Conservation (phyloP, 2,888 invertebrate genomes). For the Liposcelis brunnea region DNA sequence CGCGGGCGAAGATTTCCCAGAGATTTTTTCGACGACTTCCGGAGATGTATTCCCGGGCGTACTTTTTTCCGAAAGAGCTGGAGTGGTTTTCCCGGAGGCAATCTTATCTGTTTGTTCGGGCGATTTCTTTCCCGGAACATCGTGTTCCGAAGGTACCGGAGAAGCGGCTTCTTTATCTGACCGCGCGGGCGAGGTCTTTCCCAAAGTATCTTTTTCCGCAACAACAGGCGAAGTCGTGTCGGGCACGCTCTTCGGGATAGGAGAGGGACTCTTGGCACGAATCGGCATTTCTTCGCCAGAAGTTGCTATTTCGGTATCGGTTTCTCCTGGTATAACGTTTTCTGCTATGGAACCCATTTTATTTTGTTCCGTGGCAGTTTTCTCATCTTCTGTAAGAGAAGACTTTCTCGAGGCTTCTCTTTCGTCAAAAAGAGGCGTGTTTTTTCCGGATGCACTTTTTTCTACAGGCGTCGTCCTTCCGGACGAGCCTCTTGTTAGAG, state of each 20-base stretch:
- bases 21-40: neutral
- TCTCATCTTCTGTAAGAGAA: neutral
- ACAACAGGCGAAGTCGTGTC: too few species aligned
- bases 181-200: neutral
- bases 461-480: neutral
- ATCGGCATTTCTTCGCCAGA: neutral
- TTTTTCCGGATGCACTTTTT: neutral
- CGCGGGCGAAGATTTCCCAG: neutral
- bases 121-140: too few species aligned
- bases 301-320: neutral
- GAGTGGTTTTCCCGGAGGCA: neutral
- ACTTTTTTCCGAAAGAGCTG: neutral
- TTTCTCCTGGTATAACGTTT: too few species aligned
- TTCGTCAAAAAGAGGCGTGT: too few species aligned
- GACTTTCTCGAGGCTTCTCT: neutral
- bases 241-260: too few species aligned
- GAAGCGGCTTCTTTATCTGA: neutral
- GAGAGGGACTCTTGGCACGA: too few species aligned
- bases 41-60: too few species aligned
- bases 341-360: neutral
- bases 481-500: constrained; percentile 11
- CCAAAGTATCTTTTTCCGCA: too few species aligned
- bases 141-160: neutral
- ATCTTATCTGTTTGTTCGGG: neutral
- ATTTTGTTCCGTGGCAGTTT: neutral